These are phyloP conservation scores for Cromileptes altivelis DNA, from an alignment of 2,113 vertebrate species.

Conservation along the genomic window DNA sequence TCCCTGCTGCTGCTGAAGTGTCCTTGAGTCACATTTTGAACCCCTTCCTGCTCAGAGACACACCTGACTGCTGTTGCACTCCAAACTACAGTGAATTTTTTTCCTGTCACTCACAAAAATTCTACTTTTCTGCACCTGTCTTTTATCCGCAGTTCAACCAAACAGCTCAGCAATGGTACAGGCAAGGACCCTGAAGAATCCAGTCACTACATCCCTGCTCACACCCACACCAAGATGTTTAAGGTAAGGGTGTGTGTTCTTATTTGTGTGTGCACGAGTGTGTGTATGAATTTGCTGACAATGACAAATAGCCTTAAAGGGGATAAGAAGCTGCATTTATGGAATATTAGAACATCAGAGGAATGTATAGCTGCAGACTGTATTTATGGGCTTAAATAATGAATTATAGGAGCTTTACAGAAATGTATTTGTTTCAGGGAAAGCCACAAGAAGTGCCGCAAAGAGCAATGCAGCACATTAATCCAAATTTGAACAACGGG, in stretches of 20 bases:
- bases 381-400: constrained; percentile 12
- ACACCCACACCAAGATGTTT: constrained; percentile 14
- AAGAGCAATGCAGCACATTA: constrained; percentile 9
- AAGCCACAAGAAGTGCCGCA: constrained; percentile 5
- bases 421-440: constrained; percentile 17
- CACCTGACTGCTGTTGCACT: constrained; percentile 54
- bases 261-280: not conserved
- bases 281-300: constrained; percentile 18
- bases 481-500: constrained; percentile 8
- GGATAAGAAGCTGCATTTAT: constrained; percentile 24
- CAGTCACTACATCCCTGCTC: constrained; percentile 6
- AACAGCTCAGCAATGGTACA: not conserved
- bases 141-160: constrained; percentile 20
- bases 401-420: constrained; percentile 8
- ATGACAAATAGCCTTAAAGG: constrained; percentile 46
- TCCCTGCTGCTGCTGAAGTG: constrained; percentile 59
- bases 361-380: constrained; percentile 18
- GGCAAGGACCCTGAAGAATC: constrained; percentile 10
- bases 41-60: constrained; percentile 57
- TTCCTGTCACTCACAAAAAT: constrained; percentile 37
- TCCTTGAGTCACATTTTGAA: constrained; percentile 60
- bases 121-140: constrained; percentile 21
- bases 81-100: constrained; percentile 25
- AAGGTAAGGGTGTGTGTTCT: not conserved
- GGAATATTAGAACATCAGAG: constrained; percentile 8